phyloP scores from a whole-genome alignment of 2,113 vertebrate genomes.

The Chunga burmeisteri region DNA sequence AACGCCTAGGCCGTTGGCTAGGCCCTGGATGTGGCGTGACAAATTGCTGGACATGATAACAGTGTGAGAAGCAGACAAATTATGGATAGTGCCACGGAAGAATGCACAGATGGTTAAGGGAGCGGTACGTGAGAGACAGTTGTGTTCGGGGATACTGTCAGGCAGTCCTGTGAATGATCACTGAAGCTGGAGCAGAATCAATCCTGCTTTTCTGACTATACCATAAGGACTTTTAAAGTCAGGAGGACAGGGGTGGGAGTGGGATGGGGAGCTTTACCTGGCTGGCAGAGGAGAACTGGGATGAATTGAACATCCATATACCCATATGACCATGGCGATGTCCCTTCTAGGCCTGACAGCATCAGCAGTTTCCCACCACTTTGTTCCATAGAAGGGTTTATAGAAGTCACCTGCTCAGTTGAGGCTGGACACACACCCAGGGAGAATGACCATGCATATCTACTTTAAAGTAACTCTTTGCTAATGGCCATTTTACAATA shows the following conservation, averaged over 20 bases:
- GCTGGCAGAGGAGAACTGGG: not conserved
- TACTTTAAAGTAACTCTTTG: not conserved
- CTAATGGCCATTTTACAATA: not conserved
- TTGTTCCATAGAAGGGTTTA: not conserved
- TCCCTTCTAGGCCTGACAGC: not conserved
- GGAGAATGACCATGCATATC: not conserved
- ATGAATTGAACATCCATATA: not conserved
- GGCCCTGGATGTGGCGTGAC: not conserved
- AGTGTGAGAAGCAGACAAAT: not conserved
- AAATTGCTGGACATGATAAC: not conserved
- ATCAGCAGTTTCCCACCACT: not conserved
- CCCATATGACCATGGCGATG: accelerated
- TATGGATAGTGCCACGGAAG: not conserved
- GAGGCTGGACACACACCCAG: not conserved
- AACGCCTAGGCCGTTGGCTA: not conserved
- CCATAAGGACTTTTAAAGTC: not conserved
- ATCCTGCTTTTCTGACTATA: not conserved
- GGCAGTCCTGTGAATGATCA: not conserved
- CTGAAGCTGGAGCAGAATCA: not conserved
- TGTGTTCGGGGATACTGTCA: not conserved
- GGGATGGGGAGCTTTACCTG: not conserved
- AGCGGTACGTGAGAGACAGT: not conserved
- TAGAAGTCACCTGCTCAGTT: not conserved
- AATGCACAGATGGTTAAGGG: not conserved
- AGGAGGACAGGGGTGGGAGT: not conserved